Conservation (phyloP, 2,113 vertebrate species). For the Eonycteris spelaea region DNA sequence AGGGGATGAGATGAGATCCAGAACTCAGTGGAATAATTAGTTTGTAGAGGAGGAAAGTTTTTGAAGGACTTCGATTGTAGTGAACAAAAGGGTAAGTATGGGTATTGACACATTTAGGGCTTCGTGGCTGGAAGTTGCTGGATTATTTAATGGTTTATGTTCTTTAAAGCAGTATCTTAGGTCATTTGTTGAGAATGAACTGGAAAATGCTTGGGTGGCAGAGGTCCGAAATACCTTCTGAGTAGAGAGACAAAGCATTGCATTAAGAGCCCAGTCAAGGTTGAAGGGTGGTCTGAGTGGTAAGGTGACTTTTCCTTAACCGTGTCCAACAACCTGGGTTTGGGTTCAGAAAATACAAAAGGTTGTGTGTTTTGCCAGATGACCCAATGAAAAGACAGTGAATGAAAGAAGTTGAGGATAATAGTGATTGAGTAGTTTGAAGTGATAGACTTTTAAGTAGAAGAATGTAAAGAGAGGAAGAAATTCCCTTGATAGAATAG, state of each 20-base stretch:
- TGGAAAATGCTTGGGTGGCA: not conserved
- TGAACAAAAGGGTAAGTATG: not conserved
- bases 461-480: not conserved
- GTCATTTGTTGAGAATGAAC: slow-evolving; percentile 3
- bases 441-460: not conserved
- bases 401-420: not conserved
- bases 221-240: not conserved
- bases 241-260: not conserved
- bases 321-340: not conserved
- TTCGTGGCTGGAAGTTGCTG: not conserved
- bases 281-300: not conserved
- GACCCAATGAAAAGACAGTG: not conserved
- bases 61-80: not conserved
- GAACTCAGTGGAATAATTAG: not conserved
- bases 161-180: not conserved
- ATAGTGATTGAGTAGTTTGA: not conserved
- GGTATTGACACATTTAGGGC: not conserved
- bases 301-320: not conserved
- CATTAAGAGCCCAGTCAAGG: not conserved
- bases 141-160: not conserved
- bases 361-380: not conserved
- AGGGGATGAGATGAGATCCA: not conserved
- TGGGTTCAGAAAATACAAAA: not conserved
- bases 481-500: not conserved
- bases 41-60: not conserved